These are phyloP conservation scores for Matsumurasca onukii DNA, from an alignment of 1,140 invertebrate species.

Conservation along the genomic window DNA sequence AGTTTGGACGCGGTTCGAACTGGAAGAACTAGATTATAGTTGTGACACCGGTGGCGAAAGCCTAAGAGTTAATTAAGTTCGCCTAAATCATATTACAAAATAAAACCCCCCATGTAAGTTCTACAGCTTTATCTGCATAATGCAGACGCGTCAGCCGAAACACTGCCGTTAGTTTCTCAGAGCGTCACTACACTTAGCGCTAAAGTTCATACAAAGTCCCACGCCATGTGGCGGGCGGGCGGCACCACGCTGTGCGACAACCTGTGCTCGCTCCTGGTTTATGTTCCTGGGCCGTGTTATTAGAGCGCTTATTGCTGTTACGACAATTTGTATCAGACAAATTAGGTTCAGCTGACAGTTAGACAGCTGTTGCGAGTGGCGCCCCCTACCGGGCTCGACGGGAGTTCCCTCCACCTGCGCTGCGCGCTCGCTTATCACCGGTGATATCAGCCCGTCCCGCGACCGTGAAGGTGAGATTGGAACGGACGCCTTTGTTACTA, in stretches of 20 bases:
- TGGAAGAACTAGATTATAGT: too few relatives aligned
- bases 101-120: neutral
- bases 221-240: neutral
- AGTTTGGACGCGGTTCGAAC: too few relatives aligned
- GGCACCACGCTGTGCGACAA: neutral
- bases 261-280: neutral
- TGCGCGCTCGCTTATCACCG: too few relatives aligned
- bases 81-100: neutral
- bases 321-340: slow-evolving; percentile 21
- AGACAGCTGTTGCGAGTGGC: slow-evolving; percentile 14
- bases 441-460: too few relatives aligned
- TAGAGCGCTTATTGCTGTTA: slow-evolving; percentile 5
- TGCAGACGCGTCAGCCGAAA: neutral
- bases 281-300: neutral
- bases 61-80: neutral
- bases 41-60: too few relatives aligned
- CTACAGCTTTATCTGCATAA: neutral
- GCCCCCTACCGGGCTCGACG: neutral
- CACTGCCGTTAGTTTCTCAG: neutral
- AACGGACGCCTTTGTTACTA: too few relatives aligned
- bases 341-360: neutral
- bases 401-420: neutral
- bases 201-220: neutral
- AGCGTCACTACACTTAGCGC: neutral
- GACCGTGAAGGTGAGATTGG: too few relatives aligned